phyloP scores from a whole-genome alignment of 2,113 vertebrate species.

The Sinocyclocheilus anophthalmus region DNA sequence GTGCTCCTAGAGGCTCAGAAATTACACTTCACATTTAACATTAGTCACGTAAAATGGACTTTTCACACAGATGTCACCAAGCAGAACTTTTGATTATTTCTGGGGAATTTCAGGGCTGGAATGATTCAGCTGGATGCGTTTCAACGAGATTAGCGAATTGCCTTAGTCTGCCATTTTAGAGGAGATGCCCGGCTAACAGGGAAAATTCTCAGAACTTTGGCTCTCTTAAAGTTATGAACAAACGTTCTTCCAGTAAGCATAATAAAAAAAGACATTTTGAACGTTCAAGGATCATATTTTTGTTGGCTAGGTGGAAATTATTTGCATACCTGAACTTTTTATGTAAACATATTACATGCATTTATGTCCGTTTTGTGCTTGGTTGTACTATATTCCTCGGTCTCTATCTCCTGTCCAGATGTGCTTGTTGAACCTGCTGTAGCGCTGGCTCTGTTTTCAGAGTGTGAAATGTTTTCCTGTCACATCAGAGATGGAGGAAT shows the following conservation, averaged over 20 bases:
- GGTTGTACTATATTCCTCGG: neutral
- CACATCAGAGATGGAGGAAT: slow-evolving; percentile 18
- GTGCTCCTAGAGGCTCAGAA: neutral
- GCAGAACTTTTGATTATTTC: neutral
- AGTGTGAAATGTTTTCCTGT: slow-evolving; percentile 52
- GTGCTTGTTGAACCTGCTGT: slow-evolving; percentile 48
- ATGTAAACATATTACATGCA: too few species aligned
- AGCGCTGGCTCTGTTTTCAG: slow-evolving; percentile 45
- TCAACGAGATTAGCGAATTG: neutral
- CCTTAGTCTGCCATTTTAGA: too few species aligned
- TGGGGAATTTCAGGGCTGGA: neutral
- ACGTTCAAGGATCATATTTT: too few species aligned
- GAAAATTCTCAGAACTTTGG: too few species aligned
- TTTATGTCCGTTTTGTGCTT: too few species aligned
- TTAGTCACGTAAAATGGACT: neutral
- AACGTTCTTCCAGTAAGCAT: too few species aligned
- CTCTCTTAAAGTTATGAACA: too few species aligned
- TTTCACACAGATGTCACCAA: neutral
- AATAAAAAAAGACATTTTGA: too few species aligned
- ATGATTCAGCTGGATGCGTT: neutral
- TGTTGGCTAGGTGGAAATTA: too few species aligned
- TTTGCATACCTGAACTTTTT: too few species aligned
- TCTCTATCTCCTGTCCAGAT: slow-evolving; percentile 47
- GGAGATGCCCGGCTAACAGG: too few species aligned
- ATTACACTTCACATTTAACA: neutral